A percentile compares a stretch with the other conserved stretches of the same genome.
Evolutionary conservation across 2,797 vertebrate species (phyloP).

Genomic region (Acrossocheilus fasciatus): DNA sequence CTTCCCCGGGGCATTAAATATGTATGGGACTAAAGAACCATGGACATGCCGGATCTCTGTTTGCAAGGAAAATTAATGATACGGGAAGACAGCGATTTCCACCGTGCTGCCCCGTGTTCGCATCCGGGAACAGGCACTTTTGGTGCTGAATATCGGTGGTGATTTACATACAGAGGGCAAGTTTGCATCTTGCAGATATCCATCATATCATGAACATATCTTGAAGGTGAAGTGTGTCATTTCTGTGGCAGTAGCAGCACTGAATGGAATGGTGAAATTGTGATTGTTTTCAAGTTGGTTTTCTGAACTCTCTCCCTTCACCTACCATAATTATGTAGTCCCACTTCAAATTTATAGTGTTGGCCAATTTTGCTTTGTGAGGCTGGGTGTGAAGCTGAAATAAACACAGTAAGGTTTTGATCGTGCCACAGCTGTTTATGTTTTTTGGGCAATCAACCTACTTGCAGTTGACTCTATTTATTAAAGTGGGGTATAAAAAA

Average conservation of each 20-base stretch:
- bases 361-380: neutral
- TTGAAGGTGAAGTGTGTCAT: neutral
- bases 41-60: slow-evolving; percentile 48
- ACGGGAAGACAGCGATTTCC: slow-evolving; percentile 54
- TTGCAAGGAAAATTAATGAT: slow-evolving; percentile 59
- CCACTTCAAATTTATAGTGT: neutral
- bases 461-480: neutral
- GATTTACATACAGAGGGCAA: slow-evolving; percentile 30
- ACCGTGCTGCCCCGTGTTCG: neutral
- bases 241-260: neutral
- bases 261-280: neutral
- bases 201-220: neutral
- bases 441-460: neutral
- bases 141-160: slow-evolving; percentile 42
- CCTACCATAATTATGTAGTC: neutral
- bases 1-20: slow-evolving; percentile 51
- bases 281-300: neutral
- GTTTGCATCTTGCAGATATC: slow-evolving; percentile 7
- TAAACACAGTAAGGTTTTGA: neutral
- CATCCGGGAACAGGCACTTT: slow-evolving; percentile 24
- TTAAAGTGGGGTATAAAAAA: neutral
- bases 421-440: neutral
- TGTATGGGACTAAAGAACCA: slow-evolving; percentile 57
- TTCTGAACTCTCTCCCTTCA: neutral
- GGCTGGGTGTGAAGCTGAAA: neutral